Conservation (phyloP, 2,113 vertebrate species). For the Zosterops hypoxanthus region DNA sequence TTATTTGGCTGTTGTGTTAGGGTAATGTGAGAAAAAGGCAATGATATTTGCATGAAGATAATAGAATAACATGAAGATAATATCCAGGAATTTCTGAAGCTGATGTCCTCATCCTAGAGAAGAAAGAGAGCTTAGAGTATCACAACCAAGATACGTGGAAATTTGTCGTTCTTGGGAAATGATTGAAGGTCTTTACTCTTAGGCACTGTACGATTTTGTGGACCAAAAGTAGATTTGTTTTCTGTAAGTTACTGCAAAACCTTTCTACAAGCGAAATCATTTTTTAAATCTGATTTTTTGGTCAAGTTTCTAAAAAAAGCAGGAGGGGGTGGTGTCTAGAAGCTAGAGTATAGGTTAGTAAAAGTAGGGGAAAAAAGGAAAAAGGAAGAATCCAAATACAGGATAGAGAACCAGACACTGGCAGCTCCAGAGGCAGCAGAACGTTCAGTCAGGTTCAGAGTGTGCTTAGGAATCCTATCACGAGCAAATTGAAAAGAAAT, state of each 20-base stretch:
- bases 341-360: not conserved
- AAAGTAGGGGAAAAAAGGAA: not conserved
- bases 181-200: not conserved
- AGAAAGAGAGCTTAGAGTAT: not conserved
- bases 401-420: too few relatives aligned
- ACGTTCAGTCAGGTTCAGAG: not conserved
- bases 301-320: not conserved
- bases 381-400: not conserved
- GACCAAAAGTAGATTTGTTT: not conserved
- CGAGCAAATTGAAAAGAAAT: not conserved
- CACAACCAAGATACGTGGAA: not conserved
- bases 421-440: not conserved
- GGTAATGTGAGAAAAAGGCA: not conserved
- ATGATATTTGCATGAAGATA: not conserved
- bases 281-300: not conserved
- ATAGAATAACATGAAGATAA: too few relatives aligned
- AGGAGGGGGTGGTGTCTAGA: fast-evolving
- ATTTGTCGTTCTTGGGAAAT: not conserved
- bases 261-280: not conserved
- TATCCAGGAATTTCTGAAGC: not conserved
- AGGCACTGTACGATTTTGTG: not conserved
- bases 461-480: not conserved
- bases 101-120: not conserved
- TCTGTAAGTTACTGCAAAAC: not conserved
- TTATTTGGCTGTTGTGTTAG: not conserved